Evolutionary conservation across 2,888 invertebrate genomes (phyloP).

Genomic region (Mesorhabditis belari): DNA sequence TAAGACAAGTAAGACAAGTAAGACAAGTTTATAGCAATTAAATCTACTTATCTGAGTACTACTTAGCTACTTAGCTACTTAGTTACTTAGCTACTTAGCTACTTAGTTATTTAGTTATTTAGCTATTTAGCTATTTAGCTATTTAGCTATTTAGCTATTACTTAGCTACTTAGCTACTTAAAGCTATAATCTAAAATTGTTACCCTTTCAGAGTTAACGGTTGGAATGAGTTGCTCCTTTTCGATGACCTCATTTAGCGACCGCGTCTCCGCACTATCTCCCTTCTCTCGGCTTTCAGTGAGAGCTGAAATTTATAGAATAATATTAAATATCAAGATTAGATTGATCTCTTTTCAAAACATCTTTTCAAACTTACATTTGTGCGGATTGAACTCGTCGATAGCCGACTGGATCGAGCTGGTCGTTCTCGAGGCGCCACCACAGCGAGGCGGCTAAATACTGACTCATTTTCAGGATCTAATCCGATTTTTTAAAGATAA

Average conservation of each 20-base stretch:
- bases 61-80: too few species aligned
- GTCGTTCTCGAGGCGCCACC: conserved; percentile 1
- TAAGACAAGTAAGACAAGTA: background rate
- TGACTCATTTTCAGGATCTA: background rate
- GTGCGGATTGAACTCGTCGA: background rate
- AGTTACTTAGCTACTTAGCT: too few species aligned
- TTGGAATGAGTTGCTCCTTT: background rate
- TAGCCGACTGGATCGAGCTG: background rate
- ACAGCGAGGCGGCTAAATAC: conserved; percentile 10
- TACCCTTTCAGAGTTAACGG: background rate
- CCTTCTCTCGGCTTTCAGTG: background rate
- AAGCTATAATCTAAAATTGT: too few species aligned
- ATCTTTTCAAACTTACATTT: background rate
- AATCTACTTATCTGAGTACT: too few species aligned
- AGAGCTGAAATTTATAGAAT: background rate
- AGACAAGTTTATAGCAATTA: background rate
- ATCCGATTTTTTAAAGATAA: background rate
- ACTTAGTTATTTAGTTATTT: too few species aligned
- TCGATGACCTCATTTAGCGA: background rate
- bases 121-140: too few species aligned
- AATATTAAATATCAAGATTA: too few species aligned
- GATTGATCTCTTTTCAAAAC: too few species aligned
- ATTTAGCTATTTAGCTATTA: too few species aligned
- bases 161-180: too few species aligned
- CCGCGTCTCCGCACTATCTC: background rate